Evolutionary conservation across 2,113 vertebrate genomes (phyloP), one percentile per base, ranked within the genome.

Genomic region (Ciconia boyciana): DNA sequence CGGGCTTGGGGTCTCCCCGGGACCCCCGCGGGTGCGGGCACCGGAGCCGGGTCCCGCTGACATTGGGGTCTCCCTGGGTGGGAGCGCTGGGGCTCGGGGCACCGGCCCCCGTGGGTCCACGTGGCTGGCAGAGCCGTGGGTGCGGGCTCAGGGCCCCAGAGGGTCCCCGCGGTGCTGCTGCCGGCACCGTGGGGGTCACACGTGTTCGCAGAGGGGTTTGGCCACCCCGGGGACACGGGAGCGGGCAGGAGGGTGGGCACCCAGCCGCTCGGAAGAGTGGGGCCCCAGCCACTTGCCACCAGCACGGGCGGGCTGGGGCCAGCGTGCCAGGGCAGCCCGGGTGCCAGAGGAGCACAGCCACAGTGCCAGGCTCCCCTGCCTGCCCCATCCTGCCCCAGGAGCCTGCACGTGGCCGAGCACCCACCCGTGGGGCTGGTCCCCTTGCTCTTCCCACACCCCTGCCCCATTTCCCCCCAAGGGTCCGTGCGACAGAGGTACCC

Each of bases 381-480:
- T 48, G 49, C 44, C 44, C 49, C 4, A 2, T 58, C 48, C 52
- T n/a, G 46, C 69, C n/a, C n/a, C 44, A 8, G 75, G 8, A 64
- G 10, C 54, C 60, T 17, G 32, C 75, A 12, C 8, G 9, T 46
- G 69, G 52, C 87, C 3, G 0, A n/a, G n/a, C 19, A n/a, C 54
- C 69, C 74, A 44, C 44, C 36, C 15, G 0, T 7, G 11, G 0
- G 19, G 49, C 29, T 6, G 5, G 14, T 13, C 15, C 24, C 39
- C 49, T 62, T 5, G 7, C 18, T 39, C 16, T 46, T 25, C 68
- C 72, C 29, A 2, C 57, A 18, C 3, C 34, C 18, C 62, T 7
- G 24, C 48, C 12, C 13, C 4, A 0, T 21, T 54, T 29, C 25
- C 25, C 28, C 3, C 0, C 2, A 1, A 8, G 34, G 14, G 12